These are phyloP conservation scores for Clarias batrachus DNA, from an alignment of 2,113 vertebrate genomes.

Conservation along the genomic window DNA sequence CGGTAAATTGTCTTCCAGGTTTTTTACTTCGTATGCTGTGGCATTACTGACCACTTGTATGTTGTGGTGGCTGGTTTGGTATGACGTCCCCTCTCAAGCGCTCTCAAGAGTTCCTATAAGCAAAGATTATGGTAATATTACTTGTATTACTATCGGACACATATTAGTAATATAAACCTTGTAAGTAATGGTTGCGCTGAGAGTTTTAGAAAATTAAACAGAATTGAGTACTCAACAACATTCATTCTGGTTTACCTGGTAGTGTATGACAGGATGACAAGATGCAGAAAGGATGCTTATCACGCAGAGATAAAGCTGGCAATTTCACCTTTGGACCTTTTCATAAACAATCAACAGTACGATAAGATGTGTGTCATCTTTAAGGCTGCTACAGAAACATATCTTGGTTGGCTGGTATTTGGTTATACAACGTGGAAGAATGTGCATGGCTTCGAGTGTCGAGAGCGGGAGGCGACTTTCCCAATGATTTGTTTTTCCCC, in stretches of 20 bases:
- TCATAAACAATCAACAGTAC: slow-evolving; percentile 1
- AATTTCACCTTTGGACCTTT: slow-evolving; percentile 17
- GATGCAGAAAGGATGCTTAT: neutral
- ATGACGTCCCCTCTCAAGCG: no score
- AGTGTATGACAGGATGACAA: neutral
- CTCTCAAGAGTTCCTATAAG: no score
- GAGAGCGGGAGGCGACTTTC: slow-evolving; percentile 9
- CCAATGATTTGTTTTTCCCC: neutral
- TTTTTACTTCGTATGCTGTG: no score
- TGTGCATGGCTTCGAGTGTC: slow-evolving; percentile 12
- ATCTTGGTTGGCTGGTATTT: neutral
- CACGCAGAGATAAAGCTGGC: slow-evolving; percentile 5
- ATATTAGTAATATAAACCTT: neutral
- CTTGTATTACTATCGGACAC: neutral
- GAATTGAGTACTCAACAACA: neutral
- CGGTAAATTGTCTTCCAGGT: no score
- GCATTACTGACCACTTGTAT: no score
- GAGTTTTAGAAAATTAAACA: no score
- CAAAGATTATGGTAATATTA: neutral
- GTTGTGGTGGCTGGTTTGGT: no score
- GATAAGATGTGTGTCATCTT: neutral
- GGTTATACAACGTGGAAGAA: slow-evolving; percentile 26
- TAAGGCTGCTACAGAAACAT: neutral
- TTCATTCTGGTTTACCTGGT: neutral
- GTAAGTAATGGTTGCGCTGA: neutral